Percentiles rank a stretch among this genome's conserved stretches.
These are phyloP conservation scores for Caenorhabditis briggsae DNA, from an alignment of 1,140 invertebrate genomes.

Conservation along the genomic window DNA sequence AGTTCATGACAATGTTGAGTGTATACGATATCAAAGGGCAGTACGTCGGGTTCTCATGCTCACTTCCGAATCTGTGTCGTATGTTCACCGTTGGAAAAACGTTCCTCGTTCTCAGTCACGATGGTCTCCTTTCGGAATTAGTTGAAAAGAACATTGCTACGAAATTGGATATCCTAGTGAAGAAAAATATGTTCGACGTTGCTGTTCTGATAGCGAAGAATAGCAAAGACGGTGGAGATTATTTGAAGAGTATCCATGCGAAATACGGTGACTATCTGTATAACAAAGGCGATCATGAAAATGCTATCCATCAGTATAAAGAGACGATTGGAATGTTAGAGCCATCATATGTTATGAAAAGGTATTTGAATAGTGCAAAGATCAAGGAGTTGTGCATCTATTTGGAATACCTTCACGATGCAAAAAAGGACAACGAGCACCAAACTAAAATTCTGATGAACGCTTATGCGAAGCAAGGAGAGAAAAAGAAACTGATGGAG, in stretches of 20 bases:
- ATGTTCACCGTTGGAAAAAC: constrained; percentile 29
- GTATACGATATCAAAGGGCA: constrained; percentile 74
- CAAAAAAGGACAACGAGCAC: constrained; percentile 68
- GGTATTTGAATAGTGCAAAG: constrained; percentile 42
- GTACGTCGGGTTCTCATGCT: constrained; percentile 73
- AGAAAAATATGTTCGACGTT: constrained; percentile 75
- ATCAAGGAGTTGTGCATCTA: constrained; percentile 69
- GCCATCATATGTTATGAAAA: constrained; percentile 76
- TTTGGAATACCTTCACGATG: constrained; percentile 72
- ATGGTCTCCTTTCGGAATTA: constrained; percentile 63
- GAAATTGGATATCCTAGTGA: constrained; percentile 74
- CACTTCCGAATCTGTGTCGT: constrained; percentile 70
- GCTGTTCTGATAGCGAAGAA: constrained; percentile 74
- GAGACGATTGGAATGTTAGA: constrained; percentile 75
- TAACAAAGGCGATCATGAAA: constrained; percentile 76
- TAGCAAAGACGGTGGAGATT: constrained; percentile 61
- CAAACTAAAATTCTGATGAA: constrained; percentile 73
- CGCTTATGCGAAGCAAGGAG: constrained; percentile 72
- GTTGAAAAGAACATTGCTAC: constrained; percentile 71
- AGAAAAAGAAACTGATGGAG: constrained; percentile 66
- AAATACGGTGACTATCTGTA: constrained; percentile 78
- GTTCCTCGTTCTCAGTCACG: constrained; percentile 44
- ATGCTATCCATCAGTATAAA: constrained; percentile 74
- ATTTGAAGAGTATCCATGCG: constrained; percentile 70
- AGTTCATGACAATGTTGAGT: constrained; percentile 70